A percentile compares a stretch with the other conserved stretches of the same genome.
phyloP scores from a whole-genome alignment of 1,140 invertebrate species.

The Drosophila kohkoa region DNA sequence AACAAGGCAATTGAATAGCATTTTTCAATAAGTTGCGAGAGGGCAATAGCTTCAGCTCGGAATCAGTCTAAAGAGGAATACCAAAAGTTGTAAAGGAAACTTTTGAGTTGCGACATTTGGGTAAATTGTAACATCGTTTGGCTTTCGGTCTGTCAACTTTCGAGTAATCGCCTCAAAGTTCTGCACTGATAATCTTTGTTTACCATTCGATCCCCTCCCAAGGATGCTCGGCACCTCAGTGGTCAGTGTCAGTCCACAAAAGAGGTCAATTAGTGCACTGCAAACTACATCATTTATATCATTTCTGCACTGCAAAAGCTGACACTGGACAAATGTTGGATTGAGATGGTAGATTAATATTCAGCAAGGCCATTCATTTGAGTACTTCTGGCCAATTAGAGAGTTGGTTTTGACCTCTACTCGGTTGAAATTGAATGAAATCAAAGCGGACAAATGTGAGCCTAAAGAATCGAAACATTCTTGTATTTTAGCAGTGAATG shows the following conservation, averaged over 20 bases:
- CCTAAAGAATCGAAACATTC: conserved; percentile 13
- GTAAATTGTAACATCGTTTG: conserved; percentile 57
- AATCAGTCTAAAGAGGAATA: conserved; percentile 17
- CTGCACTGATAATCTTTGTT: conserved; percentile 49
- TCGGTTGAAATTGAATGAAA: conserved; percentile 36
- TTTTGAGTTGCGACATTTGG: conserved; percentile 51
- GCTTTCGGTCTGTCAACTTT: conserved; percentile 42
- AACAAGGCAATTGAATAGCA: conserved; percentile 65
- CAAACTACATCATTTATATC: conserved; percentile 9
- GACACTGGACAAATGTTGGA: background rate
- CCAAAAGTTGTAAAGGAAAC: conserved; percentile 8
- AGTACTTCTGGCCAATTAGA: background rate
- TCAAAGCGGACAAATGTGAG: conserved; percentile 35
- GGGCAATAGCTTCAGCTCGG: background rate
- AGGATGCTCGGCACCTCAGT: background rate
- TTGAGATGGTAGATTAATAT: conserved; percentile 9
- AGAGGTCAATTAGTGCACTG: conserved; percentile 23
- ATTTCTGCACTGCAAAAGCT: background rate
- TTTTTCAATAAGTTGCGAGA: conserved; percentile 60
- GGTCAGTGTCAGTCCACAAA: conserved; percentile 7
- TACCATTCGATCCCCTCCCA: conserved; percentile 11
- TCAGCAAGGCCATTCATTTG: background rate
- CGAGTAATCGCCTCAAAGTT: conserved; percentile 38
- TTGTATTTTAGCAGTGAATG: background rate
- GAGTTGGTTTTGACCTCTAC: conserved; percentile 2